A percentile compares a stretch with the other conserved stretches of the same genome.
Conservation (phyloP, 2,888 invertebrate species). For the Coecobrya sp. region DNA sequence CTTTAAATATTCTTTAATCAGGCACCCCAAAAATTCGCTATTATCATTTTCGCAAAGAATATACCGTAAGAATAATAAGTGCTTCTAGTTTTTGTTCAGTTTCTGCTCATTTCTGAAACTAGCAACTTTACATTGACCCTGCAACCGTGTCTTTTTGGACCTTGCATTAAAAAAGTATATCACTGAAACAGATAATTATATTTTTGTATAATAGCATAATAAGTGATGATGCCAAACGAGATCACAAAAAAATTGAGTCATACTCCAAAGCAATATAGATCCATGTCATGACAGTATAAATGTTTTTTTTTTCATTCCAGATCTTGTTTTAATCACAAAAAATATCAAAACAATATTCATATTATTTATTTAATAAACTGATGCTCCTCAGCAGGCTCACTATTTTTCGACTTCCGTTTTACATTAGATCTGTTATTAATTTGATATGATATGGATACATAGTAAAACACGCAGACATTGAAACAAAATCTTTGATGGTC, state of each 20-base stretch:
- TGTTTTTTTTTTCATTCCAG: slow-evolving; percentile 22
- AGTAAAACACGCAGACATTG: slow-evolving; percentile 61
- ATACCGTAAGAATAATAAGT: background rate
- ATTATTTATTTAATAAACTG: slow-evolving; percentile 2
- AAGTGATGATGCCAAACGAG: background rate
- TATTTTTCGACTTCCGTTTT: slow-evolving; percentile 56
- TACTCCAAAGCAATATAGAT: background rate
- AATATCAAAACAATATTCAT: background rate
- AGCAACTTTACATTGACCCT: background rate
- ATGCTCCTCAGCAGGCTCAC: background rate
- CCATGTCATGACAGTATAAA: background rate
- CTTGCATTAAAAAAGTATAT: background rate
- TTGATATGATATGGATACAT: background rate
- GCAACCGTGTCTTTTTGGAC: background rate
- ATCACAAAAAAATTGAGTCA: background rate
- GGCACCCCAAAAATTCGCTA: background rate
- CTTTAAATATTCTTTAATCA: slow-evolving; percentile 23
- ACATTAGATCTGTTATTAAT: background rate
- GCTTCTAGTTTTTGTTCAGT: no score
- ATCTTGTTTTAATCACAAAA: slow-evolving; percentile 20
- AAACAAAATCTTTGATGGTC: slow-evolving; percentile 67
- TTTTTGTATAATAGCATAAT: background rate
- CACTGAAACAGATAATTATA: background rate
- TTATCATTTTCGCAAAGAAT: background rate
- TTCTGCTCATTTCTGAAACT: background rate